Conservation (phyloP, 2,797 vertebrate genomes). For the Falco peregrinus region DNA sequence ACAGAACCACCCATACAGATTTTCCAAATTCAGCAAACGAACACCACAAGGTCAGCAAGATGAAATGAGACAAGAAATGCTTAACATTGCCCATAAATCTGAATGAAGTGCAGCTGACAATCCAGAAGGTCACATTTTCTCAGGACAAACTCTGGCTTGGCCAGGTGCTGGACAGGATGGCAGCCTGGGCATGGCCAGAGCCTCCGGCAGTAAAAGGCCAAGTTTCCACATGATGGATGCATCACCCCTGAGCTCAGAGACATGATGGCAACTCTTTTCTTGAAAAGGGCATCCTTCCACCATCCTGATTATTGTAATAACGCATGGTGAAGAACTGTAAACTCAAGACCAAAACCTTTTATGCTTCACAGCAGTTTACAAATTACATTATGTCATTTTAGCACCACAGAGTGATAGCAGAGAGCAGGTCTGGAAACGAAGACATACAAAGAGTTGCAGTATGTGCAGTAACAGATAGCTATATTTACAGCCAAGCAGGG, state of each 20-base stretch:
- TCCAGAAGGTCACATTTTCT: not conserved
- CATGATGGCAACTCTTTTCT: not conserved
- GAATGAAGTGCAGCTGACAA: not conserved
- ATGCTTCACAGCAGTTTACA: not conserved
- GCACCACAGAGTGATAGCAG: not conserved
- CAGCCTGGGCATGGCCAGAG: not conserved
- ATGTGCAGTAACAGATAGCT: not conserved
- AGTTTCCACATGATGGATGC: rapidly evolving
- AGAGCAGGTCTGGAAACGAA: not conserved
- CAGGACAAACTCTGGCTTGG: not conserved
- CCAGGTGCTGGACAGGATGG: not conserved
- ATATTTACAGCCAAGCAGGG: not conserved
- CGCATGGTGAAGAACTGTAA: not conserved
- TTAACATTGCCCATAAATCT: not conserved
- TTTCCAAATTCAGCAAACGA: not conserved
- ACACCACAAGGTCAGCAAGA: not conserved
- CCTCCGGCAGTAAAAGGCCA: not conserved
- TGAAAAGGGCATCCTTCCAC: not conserved
- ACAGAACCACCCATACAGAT: not conserved
- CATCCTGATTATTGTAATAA: not conserved
- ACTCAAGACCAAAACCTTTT: not conserved
- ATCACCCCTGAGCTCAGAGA: not conserved
- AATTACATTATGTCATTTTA: rapidly evolving
- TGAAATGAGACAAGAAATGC: not conserved
- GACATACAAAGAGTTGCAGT: not conserved